phyloP scores from a whole-genome alignment of 2,113 vertebrate genomes.

The Climacteris rufus region DNA sequence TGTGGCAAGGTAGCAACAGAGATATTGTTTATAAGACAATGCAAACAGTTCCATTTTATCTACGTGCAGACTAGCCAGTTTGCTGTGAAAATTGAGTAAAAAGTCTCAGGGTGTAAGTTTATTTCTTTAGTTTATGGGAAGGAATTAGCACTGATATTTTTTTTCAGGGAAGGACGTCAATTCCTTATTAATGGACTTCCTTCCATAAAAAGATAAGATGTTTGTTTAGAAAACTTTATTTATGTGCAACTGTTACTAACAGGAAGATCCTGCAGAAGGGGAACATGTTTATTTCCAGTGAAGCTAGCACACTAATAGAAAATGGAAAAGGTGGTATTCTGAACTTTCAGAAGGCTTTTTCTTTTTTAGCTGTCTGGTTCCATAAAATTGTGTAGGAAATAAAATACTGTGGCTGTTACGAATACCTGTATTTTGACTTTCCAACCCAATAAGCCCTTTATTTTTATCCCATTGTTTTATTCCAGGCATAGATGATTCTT shows the following conservation, averaged over 20 bases:
- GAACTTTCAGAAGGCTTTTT: neutral
- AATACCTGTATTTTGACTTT: neutral
- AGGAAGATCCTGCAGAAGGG: constrained; percentile 52
- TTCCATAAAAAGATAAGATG: constrained; percentile 76
- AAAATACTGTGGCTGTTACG: neutral
- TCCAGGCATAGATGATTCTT: neutral
- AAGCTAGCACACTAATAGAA: constrained; percentile 10
- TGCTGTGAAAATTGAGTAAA: constrained; percentile 54
- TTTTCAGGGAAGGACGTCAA: constrained; percentile 69
- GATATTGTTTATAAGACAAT: neutral
- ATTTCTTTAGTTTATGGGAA: constrained; percentile 70
- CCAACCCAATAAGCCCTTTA: neutral
- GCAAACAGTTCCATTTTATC: constrained; percentile 12
- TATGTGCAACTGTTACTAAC: constrained; percentile 68
- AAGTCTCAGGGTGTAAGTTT: constrained; percentile 53
- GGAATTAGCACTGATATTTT: constrained; percentile 48
- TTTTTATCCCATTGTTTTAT: constrained; percentile 7
- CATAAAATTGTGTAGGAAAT: neutral
- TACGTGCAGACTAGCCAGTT: constrained; percentile 11
- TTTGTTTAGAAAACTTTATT: constrained; percentile 74
- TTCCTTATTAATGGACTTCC: constrained; percentile 76
- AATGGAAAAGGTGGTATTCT: neutral
- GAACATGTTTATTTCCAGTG: constrained; percentile 53
- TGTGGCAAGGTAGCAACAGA: constrained; percentile 21
- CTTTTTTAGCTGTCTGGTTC: neutral